A percentile compares a stretch with the other conserved stretches of the same genome.
phyloP scores from a whole-genome alignment of 2,888 invertebrate genomes.

The Loripinus fragilis region DNA sequence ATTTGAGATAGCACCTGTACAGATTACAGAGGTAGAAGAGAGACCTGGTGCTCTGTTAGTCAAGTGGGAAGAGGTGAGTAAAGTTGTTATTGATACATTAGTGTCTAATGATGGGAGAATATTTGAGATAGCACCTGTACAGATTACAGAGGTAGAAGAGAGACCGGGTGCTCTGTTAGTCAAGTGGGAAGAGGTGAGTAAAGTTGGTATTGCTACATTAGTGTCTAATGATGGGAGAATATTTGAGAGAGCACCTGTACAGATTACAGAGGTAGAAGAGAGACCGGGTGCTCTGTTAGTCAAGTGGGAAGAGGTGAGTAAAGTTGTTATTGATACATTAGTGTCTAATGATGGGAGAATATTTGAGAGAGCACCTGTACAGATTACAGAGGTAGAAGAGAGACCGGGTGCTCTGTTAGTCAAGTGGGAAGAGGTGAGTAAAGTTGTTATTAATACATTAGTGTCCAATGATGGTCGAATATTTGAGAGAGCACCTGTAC shows the following conservation, averaged over 20 bases:
- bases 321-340: too few relatives aligned
- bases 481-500: constrained; percentile 82
- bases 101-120: too few relatives aligned
- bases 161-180: constrained; percentile 86
- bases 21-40: constrained; percentile 73
- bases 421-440: constrained; percentile 85
- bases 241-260: constrained; percentile 82
- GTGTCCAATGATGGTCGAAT: constrained; percentile 78
- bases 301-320: constrained; percentile 85
- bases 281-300: constrained; percentile 85
- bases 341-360: constrained; percentile 80
- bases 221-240: too few relatives aligned
- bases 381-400: too few relatives aligned
- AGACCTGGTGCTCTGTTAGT: constrained; percentile 85
- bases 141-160: constrained; percentile 85
- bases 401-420: constrained; percentile 85
- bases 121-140: constrained; percentile 82
- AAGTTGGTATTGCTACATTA: constrained; percentile 81
- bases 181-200: constrained; percentile 85
- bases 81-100: too few relatives aligned
- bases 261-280: constrained; percentile 73
- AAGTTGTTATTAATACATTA: constrained; percentile 56
- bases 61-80: too few relatives aligned
- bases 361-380: constrained; percentile 82
- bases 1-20: constrained; percentile 82